Base-by-base conservation (phyloP, 64 coral and sea anemone species). In the Dendronephthya gigantea region DNA sequence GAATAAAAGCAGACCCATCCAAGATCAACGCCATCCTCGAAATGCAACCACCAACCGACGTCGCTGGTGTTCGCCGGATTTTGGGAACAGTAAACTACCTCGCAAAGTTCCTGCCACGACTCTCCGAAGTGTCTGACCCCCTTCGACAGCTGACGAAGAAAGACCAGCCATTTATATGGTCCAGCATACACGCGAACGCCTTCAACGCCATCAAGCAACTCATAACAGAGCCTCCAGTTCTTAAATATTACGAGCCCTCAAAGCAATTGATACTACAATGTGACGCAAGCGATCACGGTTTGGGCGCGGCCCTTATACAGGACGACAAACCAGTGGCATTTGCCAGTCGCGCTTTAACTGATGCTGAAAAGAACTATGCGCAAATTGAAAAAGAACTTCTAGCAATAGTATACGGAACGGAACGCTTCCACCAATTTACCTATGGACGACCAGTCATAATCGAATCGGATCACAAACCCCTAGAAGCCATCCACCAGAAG, bases 121-220 rank as follows among this genome's bases (percentile, higher is more conserved):
- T 83, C n/a, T 36, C 74, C 31, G 75, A 62, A 37, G 82, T 84
- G 7, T 89, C 51, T 14, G 88, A 83, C 41, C 88, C 41, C 38
- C 81, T 84, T 29, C 35, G 88, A 17, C 47, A 83, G 10, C 40
- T 89, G 16, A 89, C 35, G 1, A 50, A 31, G 3, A 84, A 84
- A 45, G 88, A 89, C 40, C 41, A 68, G 12, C 81, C 83, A 89
- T 45, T 51, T 23, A 29, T 39, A 19, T 84, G 48, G 48, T 7
- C 28, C 23, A 55, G 55, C 55, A 55, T 22, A 47, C 30, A 84
- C 4, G 41, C 51, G 9, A 9, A 58, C 3, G 51, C 51, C 9
- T 58, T 58, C 51, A 58, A 9, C 4, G 23, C 14, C 2, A 16
- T 58, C 15, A 58, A 58, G 22, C 51, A 84, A 43, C 35, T 84